Evolutionary conservation across 2,888 invertebrate genomes (phyloP), one percentile per base, ranked within the genome.

Genomic region (Gisinianus flammeolus): DNA sequence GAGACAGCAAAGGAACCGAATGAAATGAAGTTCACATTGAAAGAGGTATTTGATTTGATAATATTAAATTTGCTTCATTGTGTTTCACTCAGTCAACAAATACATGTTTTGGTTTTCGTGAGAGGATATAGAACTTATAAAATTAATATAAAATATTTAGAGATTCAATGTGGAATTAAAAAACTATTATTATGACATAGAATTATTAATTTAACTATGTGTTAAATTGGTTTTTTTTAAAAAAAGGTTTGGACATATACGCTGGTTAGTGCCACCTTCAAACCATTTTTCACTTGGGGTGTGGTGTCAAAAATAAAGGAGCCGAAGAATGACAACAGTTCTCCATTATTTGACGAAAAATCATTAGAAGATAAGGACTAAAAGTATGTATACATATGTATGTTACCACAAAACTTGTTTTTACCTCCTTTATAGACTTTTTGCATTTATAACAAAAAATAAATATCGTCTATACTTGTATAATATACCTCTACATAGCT

Each of bases 211-310:
- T n/a, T n/a, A n/a, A n/a, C n/a, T n/a, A n/a, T n/a, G n/a, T n/a
- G n/a, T n/a, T n/a, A n/a, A n/a, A n/a, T n/a, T n/a, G n/a, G n/a
- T n/a, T n/a, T n/a, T n/a, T n/a, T n/a, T n/a, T n/a, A n/a, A n/a
- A n/a, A n/a, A n/a, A n/a, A n/a, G n/a, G n/a, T n/a, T n/a, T n/a
- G n/a, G n/a, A 73, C 76, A 2, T 79, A 79, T 33, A 35, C 52
- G n/a, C n/a, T 76, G 10, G 77, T 72, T 16, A 75, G 76, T 73
- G 77, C 73, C 28, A n/a, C 73, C 8, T 79, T 79, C 71, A 79
- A 79, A 16, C 3, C 28, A 62, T 71, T 79, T 30, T 72, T 77
- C 30, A 77, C 77, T 69, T 79, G 79, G 79, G 75, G 58, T 16
- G 72, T 79, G 33, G 62, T 24, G 6, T 12, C 28, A 4, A 72